Base-by-base conservation (phyloP, 1,140 invertebrate species). In the Cydia amplana region DNA sequence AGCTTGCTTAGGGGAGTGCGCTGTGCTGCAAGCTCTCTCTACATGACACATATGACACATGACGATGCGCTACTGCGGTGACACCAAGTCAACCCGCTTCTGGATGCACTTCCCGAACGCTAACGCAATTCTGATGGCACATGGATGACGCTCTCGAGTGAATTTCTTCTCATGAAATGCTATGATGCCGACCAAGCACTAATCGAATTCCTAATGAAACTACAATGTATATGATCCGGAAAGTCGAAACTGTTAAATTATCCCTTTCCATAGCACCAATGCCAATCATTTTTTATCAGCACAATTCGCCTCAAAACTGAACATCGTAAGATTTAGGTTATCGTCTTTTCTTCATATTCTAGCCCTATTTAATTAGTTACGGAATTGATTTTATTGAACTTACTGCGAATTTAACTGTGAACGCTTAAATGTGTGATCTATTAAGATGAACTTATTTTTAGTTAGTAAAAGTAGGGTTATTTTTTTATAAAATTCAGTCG, bases 401-500 rank as follows among this genome's bases (percentile, higher is more conserved):
- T 88, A 87, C 78, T 75, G 81, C 78, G 77, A 84, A 82, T 74
- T 76, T 85, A 82, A 84, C 75, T 77, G 82, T 84, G 78, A 88
- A 83, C 76, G 79, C 79, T 80, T 75, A 79, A 80, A 79, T 79
- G 77, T 80, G 82, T 84, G 79, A 87, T 79, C 81, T 85, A 82
- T 79, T 82, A 81, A 80, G 81, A 84, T 85, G 83, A 81, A 86
- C 80, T 84, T 87, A 86, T 89, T 81, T 32, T 83, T 82, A 87
- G 82, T 85, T 83, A 80, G 78, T 90, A 86, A 90, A 86, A 89
- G 83, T 87, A 91, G 82, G 86, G 88, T 78, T 65, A 80, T 77
- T 84, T 65, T 81, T 86, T 90, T 91, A 91, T 86, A 93, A 91
- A 91, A 91, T 93, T 93, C 90, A 91, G 91, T 93, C 91, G 84